Evolutionary conservation across 2,888 invertebrate genomes (phyloP), one percentile per base, ranked within the genome.

Genomic region (Belgica antarctica): DNA sequence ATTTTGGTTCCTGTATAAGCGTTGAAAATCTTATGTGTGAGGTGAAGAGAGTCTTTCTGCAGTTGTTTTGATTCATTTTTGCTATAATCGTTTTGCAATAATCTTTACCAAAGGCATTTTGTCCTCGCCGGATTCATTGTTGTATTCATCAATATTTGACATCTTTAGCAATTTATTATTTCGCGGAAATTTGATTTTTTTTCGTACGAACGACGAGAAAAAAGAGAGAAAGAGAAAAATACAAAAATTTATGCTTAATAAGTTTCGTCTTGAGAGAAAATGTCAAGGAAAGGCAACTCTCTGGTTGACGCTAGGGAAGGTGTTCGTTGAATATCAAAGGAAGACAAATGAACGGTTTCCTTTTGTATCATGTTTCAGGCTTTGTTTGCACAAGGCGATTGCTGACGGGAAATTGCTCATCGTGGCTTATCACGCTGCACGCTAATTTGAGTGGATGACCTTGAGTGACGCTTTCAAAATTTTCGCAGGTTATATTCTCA

Each of bases 101-200:
- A 72, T 76, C 82, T 86, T 88, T 89, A 93, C 92, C 92, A 92
- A 88, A 86, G 92, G 92, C 82, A 91, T 88, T 83, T 89, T 90
- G 86, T 92, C 92, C 87, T 92, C 92, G 82, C 89, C 87, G 82
- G 89, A 87, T 84, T 90, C 89, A 68, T 31, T 57, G 86, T 88
- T 89, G 88, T 89, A 90, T 86, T 91, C 92, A 89, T 89, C 89
- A 88, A 89, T 86, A 84, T 89, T 86, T 86, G 89, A 88, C 86
- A 88, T 88, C 89, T 89, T 82, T 78, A 78, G 62, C 61, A 25
- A 28, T 52, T 46, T 28, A 63, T n/a, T 25, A 31, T 65, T 10
- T 28, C 12, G 31, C 28, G 15, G 12, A 68, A 15, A 28, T 66
- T 61, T 27, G 27, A 15, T 59, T 66, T 63, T 61, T 70, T 70